Base-by-base conservation (phyloP, 2,888 invertebrate genomes). In the Caenorhabditis plicata region DNA sequence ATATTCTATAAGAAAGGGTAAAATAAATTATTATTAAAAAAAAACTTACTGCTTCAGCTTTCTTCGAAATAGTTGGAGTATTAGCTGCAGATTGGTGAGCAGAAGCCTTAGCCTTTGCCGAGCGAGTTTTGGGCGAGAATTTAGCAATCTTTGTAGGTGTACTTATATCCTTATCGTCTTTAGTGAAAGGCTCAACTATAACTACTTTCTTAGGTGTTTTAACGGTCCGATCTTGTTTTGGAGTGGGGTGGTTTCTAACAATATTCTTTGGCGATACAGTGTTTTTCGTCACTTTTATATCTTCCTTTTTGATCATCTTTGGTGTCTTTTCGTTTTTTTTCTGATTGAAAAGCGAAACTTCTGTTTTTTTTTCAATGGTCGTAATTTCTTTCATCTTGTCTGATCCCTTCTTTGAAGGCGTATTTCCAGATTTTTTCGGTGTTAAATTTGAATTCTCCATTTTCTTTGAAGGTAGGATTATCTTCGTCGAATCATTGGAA, bases 101-200 rank as follows among this genome's bases (percentile, higher is more conserved):
- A 23, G 60, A 53, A n/a, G 53, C 60, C 11, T 45, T 46, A 15
- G 54, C 54, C 31, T 60, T 57, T 7, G 43, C 48, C n/a, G 60
- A 53, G 23, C 60, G 44, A 15, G 60, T 60, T 42, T 60, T 60
- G 27, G 60, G 60, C 15, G 60, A 53, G 25, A 60, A 60, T 31
- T 40, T 46, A 9, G 53, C 49, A 1, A 40, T 50, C 15, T 49
- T 39, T 23, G 32, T 39, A 0, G n/a, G 40, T 8, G 19, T 31
- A 9, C 45, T 44, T 11, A 58, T 8, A 22, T 60, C 53, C 15
- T 53, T 36, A n/a, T n/a, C n/a, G n/a, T n/a, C n/a, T n/a, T n/a
- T n/a, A n/a, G n/a, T n/a, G n/a, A n/a, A n/a, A n/a, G n/a, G n/a
- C n/a, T n/a, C n/a, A n/a, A n/a, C n/a, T n/a, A 27, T 27, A 27